A percentile compares a stretch with the other conserved stretches of the same genome.
phyloP scores from a whole-genome alignment of 2,113 vertebrate genomes.

The Ia io region DNA sequence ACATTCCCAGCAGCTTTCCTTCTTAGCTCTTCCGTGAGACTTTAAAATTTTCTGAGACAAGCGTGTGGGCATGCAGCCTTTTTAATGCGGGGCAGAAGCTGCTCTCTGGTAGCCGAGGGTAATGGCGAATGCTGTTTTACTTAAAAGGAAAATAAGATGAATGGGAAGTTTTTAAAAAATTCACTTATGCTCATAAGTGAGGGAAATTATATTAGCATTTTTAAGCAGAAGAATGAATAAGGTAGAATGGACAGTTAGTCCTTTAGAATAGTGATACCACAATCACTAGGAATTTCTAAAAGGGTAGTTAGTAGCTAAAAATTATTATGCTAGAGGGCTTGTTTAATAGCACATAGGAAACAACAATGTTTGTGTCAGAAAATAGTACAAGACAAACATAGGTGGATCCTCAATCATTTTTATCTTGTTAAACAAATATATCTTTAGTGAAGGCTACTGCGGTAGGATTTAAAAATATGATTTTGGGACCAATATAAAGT shows the following conservation, averaged over 20 bases:
- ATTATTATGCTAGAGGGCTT: neutral
- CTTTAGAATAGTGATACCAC: constrained; percentile 16
- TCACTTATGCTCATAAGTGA: neutral
- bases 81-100: neutral
- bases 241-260: neutral
- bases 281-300: constrained; percentile 23
- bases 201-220: neutral
- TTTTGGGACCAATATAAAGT: neutral
- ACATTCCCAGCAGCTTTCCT: constrained; percentile 68
- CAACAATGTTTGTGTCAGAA: neutral
- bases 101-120: constrained; percentile 30
- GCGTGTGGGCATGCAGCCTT: neutral
- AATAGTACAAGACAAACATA: neutral
- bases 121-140: constrained; percentile 1
- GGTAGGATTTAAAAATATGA: neutral
- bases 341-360: constrained; percentile 12
- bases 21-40: constrained; percentile 68
- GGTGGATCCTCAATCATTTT: neutral
- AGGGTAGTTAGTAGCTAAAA: neutral
- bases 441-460: neutral
- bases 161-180: neutral
- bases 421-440: neutral
- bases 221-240: constrained; percentile 30
- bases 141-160: constrained; percentile 30
- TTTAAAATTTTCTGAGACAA: constrained; percentile 72